Conservation (phyloP, 2,797 vertebrate genomes). For the Rhinatrema bivittatum region DNA sequence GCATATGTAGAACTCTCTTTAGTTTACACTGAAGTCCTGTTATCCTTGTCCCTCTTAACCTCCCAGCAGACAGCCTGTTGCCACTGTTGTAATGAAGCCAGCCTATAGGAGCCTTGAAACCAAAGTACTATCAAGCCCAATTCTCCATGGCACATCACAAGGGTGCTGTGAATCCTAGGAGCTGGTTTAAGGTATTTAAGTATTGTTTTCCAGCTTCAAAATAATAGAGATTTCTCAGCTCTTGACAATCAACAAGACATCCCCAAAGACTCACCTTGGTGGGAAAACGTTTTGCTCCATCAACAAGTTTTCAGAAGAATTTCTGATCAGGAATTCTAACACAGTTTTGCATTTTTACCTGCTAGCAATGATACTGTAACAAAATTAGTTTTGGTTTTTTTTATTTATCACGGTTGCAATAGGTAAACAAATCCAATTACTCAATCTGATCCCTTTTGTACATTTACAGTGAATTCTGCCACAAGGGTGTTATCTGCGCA, state of each 20-base stretch:
- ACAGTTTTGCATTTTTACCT: not conserved
- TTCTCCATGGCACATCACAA: conserved; percentile 8
- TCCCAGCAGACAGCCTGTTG: no score
- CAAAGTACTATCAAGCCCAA: conserved; percentile 8
- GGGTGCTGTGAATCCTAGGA: conserved; percentile 17
- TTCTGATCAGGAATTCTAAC: not conserved
- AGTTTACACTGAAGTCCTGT: no score
- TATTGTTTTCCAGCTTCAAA: conserved; percentile 17
- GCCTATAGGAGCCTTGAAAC: not conserved
- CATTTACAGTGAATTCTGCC: conserved; percentile 20
- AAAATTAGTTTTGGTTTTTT: not conserved
- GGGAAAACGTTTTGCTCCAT: conserved; percentile 24
- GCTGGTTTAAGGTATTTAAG: conserved; percentile 23
- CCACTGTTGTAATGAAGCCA: not conserved
- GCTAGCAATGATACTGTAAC: not conserved
- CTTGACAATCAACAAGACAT: conserved; percentile 30
- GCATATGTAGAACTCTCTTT: no score
- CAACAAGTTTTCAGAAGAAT: conserved; percentile 39
- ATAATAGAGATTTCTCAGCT: conserved; percentile 5
- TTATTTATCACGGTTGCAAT: no score
- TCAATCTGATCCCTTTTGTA: conserved; percentile 7
- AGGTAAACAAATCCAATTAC: conserved; percentile 21
- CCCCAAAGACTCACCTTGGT: conserved; percentile 23
- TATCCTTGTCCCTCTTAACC: no score
- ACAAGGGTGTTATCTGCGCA: conserved; percentile 8